Base-by-base conservation (phyloP, 2,113 vertebrate species). In the Hypocryptadius cinnamomeus region DNA sequence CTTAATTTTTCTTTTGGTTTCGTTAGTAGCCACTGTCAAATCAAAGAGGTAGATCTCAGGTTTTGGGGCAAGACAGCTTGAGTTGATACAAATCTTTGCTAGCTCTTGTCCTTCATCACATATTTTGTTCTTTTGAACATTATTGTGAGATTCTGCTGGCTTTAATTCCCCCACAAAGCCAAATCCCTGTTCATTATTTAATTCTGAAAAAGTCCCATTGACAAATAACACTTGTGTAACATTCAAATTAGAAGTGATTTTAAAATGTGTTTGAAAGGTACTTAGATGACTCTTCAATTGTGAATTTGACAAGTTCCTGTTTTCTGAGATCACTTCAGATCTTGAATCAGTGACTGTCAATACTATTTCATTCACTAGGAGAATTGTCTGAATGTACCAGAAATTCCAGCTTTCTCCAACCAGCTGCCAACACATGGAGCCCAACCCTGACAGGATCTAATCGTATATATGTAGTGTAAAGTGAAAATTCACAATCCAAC, bases 381-480 rank as follows among this genome's bases (percentile, higher is more conserved):
- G 39, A 73, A n/a, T 59, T 79, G 37, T 85, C 40, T 51, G 27
- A 54, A 37, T 40, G 35, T 50, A 54, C 47, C 72, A 90, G 51
- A 48, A 88, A 31, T 80, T 80, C 13, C 60, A 93, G 35, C 47
- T 86, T 44, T 68, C 30, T 63, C 72, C 42, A 85, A 3, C 25
- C 27, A 33, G 68, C 77, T 92, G 64, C 64, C 79, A 86, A 3
- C n/a, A 18, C 15, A 16, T 74, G 31, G 28, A 68, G 50, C 42
- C 60, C 5, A 12, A 47, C 42, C 21, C n/a, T 59, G 69, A 59
- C 60, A 78, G 71, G 56, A 47, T 92, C 27, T 53, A 56, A n/a
- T 15, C 78, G 65, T 48, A 9, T 35, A 4, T 10, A 4, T 1
- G 7, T 15, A 22, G 22, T 1, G 1, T 15, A 22, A 44, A 37